These are phyloP conservation scores for Sebastes matsubarae DNA, from an alignment of 2,797 vertebrate species.

Conservation along the genomic window DNA sequence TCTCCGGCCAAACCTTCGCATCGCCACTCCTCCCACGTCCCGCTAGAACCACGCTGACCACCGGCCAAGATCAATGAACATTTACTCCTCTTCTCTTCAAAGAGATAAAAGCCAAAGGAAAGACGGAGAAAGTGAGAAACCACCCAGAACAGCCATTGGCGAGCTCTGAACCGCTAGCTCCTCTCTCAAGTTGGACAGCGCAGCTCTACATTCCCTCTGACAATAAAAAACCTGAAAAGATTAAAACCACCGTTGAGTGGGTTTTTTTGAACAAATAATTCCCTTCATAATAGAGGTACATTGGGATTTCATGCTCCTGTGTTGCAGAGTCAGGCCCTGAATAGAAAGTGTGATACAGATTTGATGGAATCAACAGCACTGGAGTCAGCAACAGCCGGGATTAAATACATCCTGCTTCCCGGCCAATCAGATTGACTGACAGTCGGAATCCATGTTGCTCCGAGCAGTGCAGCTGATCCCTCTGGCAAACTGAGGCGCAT, in stretches of 20 bases:
- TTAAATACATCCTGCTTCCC: constrained; percentile 68
- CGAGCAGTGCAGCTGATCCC: constrained; percentile 53
- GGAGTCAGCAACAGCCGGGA: constrained; percentile 58
- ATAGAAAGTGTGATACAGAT: constrained; percentile 61
- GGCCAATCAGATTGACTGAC: constrained; percentile 72
- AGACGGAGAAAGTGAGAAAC: constrained; percentile 21
- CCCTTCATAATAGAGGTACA: constrained; percentile 32
- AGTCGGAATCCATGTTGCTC: constrained; percentile 48
- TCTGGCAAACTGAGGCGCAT: constrained; percentile 9
- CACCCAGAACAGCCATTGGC: constrained; percentile 19
- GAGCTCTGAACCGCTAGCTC: background rate
- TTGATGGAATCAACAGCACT: constrained; percentile 56
- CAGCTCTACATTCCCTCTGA: background rate
- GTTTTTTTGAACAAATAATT: constrained; percentile 23
- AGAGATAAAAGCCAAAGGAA: constrained; percentile 49
- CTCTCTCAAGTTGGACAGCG: constrained; percentile 11
- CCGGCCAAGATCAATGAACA: constrained; percentile 56
- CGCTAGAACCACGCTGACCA: constrained; percentile 39
- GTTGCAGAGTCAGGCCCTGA: constrained; percentile 16
- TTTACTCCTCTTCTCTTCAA: constrained; percentile 43
- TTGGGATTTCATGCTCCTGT: constrained; percentile 39
- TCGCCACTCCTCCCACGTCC: constrained; percentile 17
- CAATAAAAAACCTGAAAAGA: constrained; percentile 12
- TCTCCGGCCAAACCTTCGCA: constrained; percentile 29
- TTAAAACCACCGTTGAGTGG: constrained; percentile 23